Percentiles rank a stretch among this genome's conserved stretches.
Evolutionary conservation across 37 sponge, comb jelly and placozoan genomes (phyloP).

Genomic region (Petrosia ficiformis): DNA sequence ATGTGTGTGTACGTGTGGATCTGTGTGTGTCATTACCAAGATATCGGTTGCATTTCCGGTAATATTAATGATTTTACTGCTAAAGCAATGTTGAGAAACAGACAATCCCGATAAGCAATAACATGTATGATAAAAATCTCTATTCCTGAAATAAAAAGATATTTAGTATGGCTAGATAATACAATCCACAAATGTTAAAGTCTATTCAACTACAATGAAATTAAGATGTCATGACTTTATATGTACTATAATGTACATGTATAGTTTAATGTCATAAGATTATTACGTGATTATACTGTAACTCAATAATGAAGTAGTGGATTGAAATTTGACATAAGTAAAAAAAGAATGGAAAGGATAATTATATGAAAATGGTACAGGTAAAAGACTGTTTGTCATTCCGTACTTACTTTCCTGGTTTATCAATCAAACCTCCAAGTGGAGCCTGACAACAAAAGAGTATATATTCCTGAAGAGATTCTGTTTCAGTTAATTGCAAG

Average conservation of each 20-base stretch:
- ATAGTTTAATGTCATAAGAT: too few species aligned
- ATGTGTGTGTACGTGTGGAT: too few species aligned
- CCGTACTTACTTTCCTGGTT: conserved; percentile 79
- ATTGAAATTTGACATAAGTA: too few species aligned
- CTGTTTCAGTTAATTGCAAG: conserved; percentile 27
- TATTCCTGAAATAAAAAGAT: conserved; percentile 4
- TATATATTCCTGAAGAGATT: conserved; percentile 90
- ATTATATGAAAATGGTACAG: too few species aligned
- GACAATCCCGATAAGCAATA: conserved; percentile 95
- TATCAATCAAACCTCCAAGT: conserved; percentile 87
- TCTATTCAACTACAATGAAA: too few species aligned
- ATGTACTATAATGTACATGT: too few species aligned
- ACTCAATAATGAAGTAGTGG: too few species aligned
- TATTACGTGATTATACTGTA: too few species aligned
- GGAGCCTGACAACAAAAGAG: conserved; percentile 87
- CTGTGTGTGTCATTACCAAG: conserved; percentile 29
- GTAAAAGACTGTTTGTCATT: too few species aligned
- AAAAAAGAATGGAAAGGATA: too few species aligned
- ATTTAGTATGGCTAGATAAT: background rate
- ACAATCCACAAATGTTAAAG: conserved; percentile 12
- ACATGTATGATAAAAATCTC: conserved; percentile 96
- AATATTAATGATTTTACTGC: conserved; percentile 22
- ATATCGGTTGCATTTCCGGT: conserved; percentile 6
- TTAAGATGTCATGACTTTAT: too few species aligned
- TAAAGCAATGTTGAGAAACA: conserved; percentile 77